Evolutionary conservation across 2,888 invertebrate genomes (phyloP).

Genomic region (Tortrix viridana): DNA sequence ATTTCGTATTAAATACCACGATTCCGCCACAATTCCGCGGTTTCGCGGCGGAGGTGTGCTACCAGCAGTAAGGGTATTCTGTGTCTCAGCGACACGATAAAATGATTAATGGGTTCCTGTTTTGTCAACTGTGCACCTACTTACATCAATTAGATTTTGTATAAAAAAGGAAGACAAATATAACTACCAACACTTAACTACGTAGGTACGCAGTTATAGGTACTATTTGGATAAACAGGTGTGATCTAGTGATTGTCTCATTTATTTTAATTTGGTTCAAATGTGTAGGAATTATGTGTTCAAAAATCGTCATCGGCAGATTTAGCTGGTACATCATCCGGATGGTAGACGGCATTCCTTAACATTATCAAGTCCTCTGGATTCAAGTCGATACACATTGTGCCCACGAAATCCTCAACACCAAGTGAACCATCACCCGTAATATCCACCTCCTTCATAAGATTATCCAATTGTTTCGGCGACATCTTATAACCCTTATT

Average conservation of each 20-base stretch:
- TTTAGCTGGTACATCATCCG: slow-evolving; percentile 41
- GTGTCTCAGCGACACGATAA: too few species aligned
- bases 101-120: too few species aligned
- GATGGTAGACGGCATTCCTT: slow-evolving; percentile 53
- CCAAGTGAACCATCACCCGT: slow-evolving; percentile 74
- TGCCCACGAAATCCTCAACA: slow-evolving; percentile 74
- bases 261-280: not conserved
- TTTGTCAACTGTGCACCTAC: too few species aligned
- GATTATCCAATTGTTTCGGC: slow-evolving; percentile 58
- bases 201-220: too few species aligned
- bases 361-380: slow-evolving; percentile 68
- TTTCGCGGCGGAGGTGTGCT: too few species aligned
- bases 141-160: too few species aligned
- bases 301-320: slow-evolving; percentile 22
- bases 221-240: not conserved
- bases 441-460: slow-evolving; percentile 75
- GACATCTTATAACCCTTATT: slow-evolving; percentile 68
- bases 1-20: too few species aligned
- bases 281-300: not conserved
- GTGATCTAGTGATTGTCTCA: not conserved
- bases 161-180: too few species aligned
- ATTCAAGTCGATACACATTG: slow-evolving; percentile 74
- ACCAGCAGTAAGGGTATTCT: too few species aligned
- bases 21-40: too few species aligned
- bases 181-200: too few species aligned